Evolutionary conservation across 2,888 invertebrate species (phyloP).

Genomic region (Autographa gamma): DNA sequence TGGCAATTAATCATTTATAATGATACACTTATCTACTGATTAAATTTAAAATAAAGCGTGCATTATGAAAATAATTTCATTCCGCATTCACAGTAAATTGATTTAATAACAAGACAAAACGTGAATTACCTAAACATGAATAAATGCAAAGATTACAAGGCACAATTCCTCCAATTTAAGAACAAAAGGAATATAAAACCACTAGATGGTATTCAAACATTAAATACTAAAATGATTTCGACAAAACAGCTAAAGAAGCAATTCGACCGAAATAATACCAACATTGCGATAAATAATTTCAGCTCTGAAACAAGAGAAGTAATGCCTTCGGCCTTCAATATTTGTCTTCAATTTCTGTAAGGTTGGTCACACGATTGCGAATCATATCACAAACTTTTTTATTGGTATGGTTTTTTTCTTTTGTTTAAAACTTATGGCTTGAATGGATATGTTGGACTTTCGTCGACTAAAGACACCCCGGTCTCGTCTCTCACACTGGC

Average conservation of each 20-base stretch:
- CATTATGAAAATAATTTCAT: not conserved
- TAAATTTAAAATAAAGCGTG: not conserved
- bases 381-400: not conserved
- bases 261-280: constrained; percentile 20
- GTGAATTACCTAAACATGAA: too few species aligned
- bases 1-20: not conserved
- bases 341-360: constrained; percentile 42
- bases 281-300: constrained; percentile 41
- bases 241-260: constrained; percentile 19
- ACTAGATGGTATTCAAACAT: constrained; percentile 3
- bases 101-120: too few species aligned
- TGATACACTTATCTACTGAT: not conserved
- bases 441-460: too few species aligned
- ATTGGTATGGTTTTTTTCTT: too few species aligned
- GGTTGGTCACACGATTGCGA: constrained; percentile 10
- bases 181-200: too few species aligned
- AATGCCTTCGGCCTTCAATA: constrained; percentile 32
- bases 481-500: too few species aligned
- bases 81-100: too few species aligned
- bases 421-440: not conserved
- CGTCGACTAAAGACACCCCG: too few species aligned
- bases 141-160: too few species aligned
- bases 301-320: constrained; percentile 25
- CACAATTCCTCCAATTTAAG: too few species aligned
- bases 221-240: constrained; percentile 6